A percentile compares a stretch with the other conserved stretches of the same genome.
These are phyloP conservation scores for Sinocyclocheilus anshuiensis DNA, from an alignment of 2,113 vertebrate species.

Conservation along the genomic window DNA sequence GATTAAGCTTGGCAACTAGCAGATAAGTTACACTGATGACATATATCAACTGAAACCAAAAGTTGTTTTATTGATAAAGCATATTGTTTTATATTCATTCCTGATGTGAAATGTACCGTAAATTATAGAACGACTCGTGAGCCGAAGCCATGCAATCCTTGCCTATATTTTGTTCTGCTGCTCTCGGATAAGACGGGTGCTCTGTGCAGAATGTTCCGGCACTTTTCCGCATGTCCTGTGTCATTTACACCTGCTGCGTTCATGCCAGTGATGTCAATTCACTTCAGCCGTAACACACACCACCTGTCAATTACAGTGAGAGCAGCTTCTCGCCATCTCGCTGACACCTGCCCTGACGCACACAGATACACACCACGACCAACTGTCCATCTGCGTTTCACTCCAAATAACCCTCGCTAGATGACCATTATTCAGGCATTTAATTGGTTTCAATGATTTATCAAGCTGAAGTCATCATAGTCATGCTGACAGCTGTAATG, in stretches of 20 bases:
- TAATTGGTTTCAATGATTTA: constrained; percentile 2
- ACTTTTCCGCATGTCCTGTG: constrained; percentile 52
- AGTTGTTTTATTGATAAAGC: neutral
- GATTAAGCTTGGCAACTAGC: neutral
- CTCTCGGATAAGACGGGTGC: constrained; percentile 47
- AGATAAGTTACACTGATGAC: neutral
- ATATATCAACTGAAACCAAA: neutral
- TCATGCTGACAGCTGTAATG: neutral
- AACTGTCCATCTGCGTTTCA: constrained; percentile 26
- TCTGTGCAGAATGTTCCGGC: constrained; percentile 48
- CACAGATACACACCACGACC: constrained; percentile 36
- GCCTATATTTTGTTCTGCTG: neutral
- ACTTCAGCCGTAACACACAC: constrained; percentile 51
- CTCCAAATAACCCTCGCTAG: neutral
- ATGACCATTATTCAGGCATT: neutral
- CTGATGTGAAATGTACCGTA: neutral
- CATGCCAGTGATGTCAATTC: constrained; percentile 64
- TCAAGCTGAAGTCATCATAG: neutral
- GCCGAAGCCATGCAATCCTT: neutral
- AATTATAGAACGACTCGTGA: neutral
- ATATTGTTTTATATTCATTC: neutral
- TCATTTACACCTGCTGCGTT: constrained; percentile 58
- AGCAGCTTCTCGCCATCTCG: constrained; percentile 59
- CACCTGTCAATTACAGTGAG: constrained; percentile 70
- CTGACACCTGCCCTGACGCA: constrained; percentile 68